phyloP scores from a whole-genome alignment of 1,140 invertebrate genomes.

The Metopolophium dirhodum region DNA sequence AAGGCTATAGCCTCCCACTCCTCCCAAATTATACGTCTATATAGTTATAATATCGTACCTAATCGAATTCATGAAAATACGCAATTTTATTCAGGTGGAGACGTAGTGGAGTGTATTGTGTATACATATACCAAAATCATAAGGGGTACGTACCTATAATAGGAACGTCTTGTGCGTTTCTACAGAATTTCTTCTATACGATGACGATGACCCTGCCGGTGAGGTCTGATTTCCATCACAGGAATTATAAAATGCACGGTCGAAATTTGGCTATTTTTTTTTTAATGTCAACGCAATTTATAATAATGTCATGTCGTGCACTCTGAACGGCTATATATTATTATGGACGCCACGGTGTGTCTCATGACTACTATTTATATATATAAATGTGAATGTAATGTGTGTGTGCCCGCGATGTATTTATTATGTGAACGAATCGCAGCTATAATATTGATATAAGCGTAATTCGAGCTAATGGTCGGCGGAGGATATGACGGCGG shows the following conservation, averaged over 20 bases:
- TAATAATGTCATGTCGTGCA: neutral
- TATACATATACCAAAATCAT: too few relatives aligned
- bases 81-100: neutral
- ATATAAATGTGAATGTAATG: too few relatives aligned
- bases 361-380: neutral
- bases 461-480: constrained; percentile 13
- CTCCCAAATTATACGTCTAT: neutral
- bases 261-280: neutral
- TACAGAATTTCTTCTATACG: neutral
- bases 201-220: neutral
- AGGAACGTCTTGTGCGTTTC: neutral
- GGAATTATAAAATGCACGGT: neutral
- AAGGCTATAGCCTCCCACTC: too few relatives aligned
- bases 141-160: too few relatives aligned
- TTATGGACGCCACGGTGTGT: neutral
- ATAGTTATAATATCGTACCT: neutral
- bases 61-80: neutral
- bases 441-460: neutral
- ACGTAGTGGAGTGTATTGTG: too few relatives aligned
- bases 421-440: neutral
- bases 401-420: neutral
- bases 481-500: neutral
- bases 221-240: neutral
- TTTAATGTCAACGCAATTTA: neutral
- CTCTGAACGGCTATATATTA: too few relatives aligned